Evolutionary conservation across 2,113 vertebrate genomes (phyloP), one percentile per base, ranked within the genome.

Genomic region (Platanista minor): DNA sequence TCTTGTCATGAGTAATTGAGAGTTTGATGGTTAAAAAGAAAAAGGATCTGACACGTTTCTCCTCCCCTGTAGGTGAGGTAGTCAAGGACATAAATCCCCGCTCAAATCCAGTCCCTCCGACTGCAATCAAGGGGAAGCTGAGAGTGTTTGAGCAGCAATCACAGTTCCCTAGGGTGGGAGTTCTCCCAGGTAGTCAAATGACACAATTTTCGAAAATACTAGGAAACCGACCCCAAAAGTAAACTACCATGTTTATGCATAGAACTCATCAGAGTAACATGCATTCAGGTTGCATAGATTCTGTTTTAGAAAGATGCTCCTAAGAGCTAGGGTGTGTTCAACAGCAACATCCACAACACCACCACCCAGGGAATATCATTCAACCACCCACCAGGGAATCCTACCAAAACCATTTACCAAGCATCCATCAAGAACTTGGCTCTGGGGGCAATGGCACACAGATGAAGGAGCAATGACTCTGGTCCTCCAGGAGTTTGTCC

Each of bases 121-220:
- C 90, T 8, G 39, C 0, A 1, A 27, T 23, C 29, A 21, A 71
- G 87, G 29, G 69, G 54, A 61, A 67, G 46, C 39, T 4, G 4
- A 36, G 31, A 36, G 10, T 5, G 21, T 52, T n/a, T 4, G 36
- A 67, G 36, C n/a, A 12, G 43, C 25, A 49, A 31, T 25, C 8
- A 62, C 33, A 5, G 33, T 43, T 94, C 69, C 61, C 9, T 41
- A 3, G 5, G 27, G 49, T 2, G 54, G 39, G 17, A 39, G 1
- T 11, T 91, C 72, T 96, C 46, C 54, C 33, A 25, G 15, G 46
- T 49, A 41, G 87, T 77, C 78, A 89, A 61, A 52, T 8, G 77
- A 94, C 72, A 94, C 10, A 12, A 25, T 36, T 31, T 31, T 66
- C 23, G 25, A 78, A 96, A 78, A 59, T 14, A 31, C 10, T 13